phyloP scores from a whole-genome alignment of 2,113 vertebrate species.

The Dascyllus trimaculatus region DNA sequence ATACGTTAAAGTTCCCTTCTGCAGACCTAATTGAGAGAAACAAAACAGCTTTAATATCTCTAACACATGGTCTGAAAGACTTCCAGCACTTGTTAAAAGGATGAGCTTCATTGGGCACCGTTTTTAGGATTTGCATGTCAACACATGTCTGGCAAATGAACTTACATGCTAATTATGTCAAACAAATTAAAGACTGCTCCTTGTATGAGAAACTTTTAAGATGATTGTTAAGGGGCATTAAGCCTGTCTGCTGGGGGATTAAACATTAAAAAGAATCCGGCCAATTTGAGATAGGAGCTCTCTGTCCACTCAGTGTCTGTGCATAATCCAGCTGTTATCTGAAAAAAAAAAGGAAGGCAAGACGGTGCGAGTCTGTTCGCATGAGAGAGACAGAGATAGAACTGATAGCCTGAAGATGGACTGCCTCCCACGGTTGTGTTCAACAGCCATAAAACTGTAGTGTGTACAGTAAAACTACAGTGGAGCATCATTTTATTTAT shows the following conservation, averaged over 20 bases:
- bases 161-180: conserved; percentile 18
- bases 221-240: conserved; percentile 26
- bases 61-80: background rate
- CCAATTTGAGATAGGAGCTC: conserved; percentile 13
- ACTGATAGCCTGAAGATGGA: conserved; percentile 48
- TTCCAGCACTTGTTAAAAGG: background rate
- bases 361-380: conserved; percentile 6
- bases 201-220: conserved; percentile 14
- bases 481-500: conserved; percentile 25
- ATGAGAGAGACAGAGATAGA: conserved; percentile 28
- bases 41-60: background rate
- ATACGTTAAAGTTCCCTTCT: background rate
- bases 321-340: conserved; percentile 44
- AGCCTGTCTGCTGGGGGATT: conserved; percentile 36
- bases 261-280: conserved; percentile 28
- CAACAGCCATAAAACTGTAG: conserved; percentile 24
- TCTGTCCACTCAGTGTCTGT: conserved; percentile 47
- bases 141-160: conserved; percentile 34
- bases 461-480: conserved; percentile 36
- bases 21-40: background rate
- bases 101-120: background rate
- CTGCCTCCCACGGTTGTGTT: conserved; percentile 52
- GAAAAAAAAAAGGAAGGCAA: conserved; percentile 21
- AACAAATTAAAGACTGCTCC: conserved; percentile 17
- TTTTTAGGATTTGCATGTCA: conserved; percentile 12